These are phyloP conservation scores for Orthosia gothica DNA, from an alignment of 2,888 invertebrate genomes.

Conservation along the genomic window DNA sequence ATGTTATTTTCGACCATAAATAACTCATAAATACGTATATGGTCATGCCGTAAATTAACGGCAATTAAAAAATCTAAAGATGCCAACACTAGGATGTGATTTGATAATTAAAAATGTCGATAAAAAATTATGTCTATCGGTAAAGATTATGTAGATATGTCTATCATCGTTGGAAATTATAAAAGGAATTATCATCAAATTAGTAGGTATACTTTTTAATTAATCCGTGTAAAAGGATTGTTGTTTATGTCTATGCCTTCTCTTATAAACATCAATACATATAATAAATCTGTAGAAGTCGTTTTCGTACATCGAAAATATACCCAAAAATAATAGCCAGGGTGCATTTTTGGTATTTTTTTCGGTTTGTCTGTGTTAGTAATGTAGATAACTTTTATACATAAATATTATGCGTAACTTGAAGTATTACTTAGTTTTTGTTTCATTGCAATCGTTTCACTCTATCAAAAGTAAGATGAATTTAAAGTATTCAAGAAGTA, in stretches of 20 bases:
- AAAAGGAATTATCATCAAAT: conserved; percentile 26
- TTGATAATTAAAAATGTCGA: conserved; percentile 50
- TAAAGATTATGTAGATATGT: conserved; percentile 3
- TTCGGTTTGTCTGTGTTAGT: too few relatives aligned
- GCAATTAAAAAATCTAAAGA: conserved; percentile 47
- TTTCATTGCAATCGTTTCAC: too few relatives aligned
- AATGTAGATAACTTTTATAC: too few relatives aligned
- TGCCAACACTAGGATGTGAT: conserved; percentile 43
- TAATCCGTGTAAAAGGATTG: neutral
- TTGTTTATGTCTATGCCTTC: neutral
- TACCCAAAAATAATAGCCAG: too few relatives aligned
- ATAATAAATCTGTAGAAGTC: too few relatives aligned
- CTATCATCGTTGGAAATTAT: neutral
- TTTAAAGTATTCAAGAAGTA: too few relatives aligned
- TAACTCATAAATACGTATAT: conserved; percentile 49
- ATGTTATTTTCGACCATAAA: conserved; percentile 55
- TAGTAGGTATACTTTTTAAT: conserved; percentile 19
- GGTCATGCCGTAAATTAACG: conserved; percentile 51
- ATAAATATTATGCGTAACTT: too few relatives aligned
- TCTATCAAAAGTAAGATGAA: too few relatives aligned
- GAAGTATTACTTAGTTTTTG: too few relatives aligned
- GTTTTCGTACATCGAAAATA: too few relatives aligned
- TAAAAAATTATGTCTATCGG: conserved; percentile 31
- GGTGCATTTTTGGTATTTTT: too few relatives aligned
- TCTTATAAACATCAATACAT: neutral